A percentile compares a stretch with the other conserved stretches of the same genome.
These are phyloP conservation scores for Cotesia congregata DNA, from an alignment of 2,888 invertebrate species.

Conservation along the genomic window DNA sequence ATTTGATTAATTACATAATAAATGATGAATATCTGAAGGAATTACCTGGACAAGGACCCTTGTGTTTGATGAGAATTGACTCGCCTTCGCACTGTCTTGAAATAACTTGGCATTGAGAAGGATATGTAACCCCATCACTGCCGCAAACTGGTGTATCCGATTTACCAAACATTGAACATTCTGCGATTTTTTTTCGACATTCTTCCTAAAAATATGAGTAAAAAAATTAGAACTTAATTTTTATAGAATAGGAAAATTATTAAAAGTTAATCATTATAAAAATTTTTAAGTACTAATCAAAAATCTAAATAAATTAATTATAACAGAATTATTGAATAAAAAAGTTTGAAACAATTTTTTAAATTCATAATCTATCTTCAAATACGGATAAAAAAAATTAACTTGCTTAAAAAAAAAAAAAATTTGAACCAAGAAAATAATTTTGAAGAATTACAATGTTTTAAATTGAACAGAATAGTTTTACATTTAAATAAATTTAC, in stretches of 20 bases:
- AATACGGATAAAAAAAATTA: no score
- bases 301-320: no score
- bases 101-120: conserved; percentile 83
- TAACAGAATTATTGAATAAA: no score
- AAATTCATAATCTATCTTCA: no score
- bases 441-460: no score
- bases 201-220: conserved; percentile 60
- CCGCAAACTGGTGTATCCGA: conserved; percentile 78
- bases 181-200: conserved; percentile 65
- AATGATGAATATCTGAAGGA: background rate
- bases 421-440: no score
- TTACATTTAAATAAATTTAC: no score
- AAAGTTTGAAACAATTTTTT: no score
- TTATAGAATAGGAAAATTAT: no score
- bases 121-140: conserved; percentile 86
- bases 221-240: conserved; percentile 2
- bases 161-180: conserved; percentile 60
- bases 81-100: conserved; percentile 83
- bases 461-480: no score
- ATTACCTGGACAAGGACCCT: conserved; percentile 81
- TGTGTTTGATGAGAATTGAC: conserved; percentile 80
- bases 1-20: background rate
- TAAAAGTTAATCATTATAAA: background rate
- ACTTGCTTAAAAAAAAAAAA: no score
- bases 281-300: no score